These are phyloP conservation scores for Eilema griseolum DNA, from an alignment of 2,888 invertebrate genomes.

Conservation along the genomic window DNA sequence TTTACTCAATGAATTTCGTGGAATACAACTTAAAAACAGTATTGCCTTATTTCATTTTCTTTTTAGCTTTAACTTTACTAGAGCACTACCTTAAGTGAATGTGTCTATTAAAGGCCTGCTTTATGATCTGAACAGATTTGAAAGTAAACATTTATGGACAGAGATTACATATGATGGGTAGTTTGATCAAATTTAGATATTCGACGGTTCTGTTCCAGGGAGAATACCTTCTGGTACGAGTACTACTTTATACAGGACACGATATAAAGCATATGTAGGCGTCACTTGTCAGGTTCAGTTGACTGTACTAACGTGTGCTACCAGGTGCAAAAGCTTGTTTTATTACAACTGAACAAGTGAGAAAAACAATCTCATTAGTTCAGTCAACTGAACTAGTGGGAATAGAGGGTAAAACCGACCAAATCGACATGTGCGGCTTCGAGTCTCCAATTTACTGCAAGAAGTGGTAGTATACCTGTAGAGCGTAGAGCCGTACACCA, in stretches of 20 bases:
- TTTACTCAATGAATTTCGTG: background rate
- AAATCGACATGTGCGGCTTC: too few relatives aligned
- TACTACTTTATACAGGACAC: background rate
- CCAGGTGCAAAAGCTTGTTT: too few relatives aligned
- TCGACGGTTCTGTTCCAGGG: background rate
- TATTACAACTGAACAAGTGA: too few relatives aligned
- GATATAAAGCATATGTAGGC: too few relatives aligned
- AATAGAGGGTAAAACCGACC: too few relatives aligned
- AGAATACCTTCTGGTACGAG: background rate
- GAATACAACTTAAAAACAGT: background rate
- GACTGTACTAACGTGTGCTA: too few relatives aligned
- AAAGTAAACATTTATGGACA: conserved; percentile 44
- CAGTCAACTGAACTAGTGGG: too few relatives aligned
- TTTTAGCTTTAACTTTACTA: background rate
- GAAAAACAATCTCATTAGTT: too few relatives aligned
- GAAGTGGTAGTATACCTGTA: too few relatives aligned
- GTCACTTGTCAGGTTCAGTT: too few relatives aligned
- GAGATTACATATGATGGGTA: conserved; percentile 26
- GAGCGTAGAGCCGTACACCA: too few relatives aligned
- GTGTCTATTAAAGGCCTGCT: conserved; percentile 69
- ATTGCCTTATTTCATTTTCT: background rate
- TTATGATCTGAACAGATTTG: conserved; percentile 61
- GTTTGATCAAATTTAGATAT: background rate
- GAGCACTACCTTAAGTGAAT: conserved; percentile 49
- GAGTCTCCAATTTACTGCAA: too few relatives aligned